Evolutionary conservation across 2,888 invertebrate genomes (phyloP), one percentile per base, ranked within the genome.

Genomic region (Phoenoteleia sp.): DNA sequence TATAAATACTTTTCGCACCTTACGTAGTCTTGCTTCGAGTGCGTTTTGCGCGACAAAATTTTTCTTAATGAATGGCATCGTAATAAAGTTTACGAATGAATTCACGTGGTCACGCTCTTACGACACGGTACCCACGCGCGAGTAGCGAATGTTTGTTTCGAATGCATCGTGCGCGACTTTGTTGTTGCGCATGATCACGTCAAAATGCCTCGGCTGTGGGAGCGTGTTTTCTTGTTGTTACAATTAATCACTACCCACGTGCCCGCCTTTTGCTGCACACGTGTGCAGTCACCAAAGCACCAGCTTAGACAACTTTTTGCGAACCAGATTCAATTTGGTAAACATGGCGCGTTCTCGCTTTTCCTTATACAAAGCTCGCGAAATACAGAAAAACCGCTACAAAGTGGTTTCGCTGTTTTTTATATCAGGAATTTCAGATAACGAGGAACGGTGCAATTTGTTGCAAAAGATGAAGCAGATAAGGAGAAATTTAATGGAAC

Each of bases 241-340:
- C 83, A 74, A 83, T 83, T 77, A 79, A 84, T 84, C 84, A 81
- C 84, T 66, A 60, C 83, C 83, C 83, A 83, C 83, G 83, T 79
- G 79, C 79, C 83, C 75, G 75, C 72, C 75, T 71, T 77, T 77
- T 72, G 47, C 77, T 11, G 77, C 77, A 74, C 77, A 83, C 83
- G 72, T 83, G 83, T 74, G 62, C 72, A 27, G 62, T 72, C 62
- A 71, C 56, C 56, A 66, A 81, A 67, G 67, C 72, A 72, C 71
- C 67, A 58, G 69, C 64, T 81, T 82, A 64, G 76, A 74, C 74
- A 69, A 74, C 74, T 83, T 83, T 83, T 83, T 83, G 45, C 52
- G 0, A 15, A 13, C 23, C 29, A 15, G 36, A 54, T 62, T 76
- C 52, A 39, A 52, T 77, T 77, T 54, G 72, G 72, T 58, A 49